phyloP scores from a whole-genome alignment of 2,888 invertebrate genomes.

The Euspilapteryx auroguttella region DNA sequence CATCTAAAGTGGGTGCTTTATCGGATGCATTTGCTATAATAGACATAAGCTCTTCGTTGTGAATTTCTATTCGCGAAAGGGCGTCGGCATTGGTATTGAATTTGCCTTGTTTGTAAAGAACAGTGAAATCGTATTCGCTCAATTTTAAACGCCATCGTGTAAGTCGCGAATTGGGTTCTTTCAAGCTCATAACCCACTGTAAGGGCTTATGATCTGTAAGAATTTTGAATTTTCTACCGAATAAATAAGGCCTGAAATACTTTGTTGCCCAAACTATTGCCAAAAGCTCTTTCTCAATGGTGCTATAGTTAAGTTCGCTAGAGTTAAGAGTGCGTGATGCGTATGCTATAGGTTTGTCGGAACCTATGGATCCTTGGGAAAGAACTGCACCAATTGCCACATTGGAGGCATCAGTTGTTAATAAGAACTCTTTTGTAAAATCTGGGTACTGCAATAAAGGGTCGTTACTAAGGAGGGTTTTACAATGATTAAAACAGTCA shows the following conservation, averaged over 20 bases:
- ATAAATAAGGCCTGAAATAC: constrained; percentile 4
- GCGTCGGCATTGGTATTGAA: too few species aligned
- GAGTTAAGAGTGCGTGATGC: constrained; percentile 9
- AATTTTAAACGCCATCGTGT: constrained; percentile 2
- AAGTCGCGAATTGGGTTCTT: constrained; percentile 1
- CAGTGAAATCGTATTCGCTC: too few species aligned
- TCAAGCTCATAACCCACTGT: background rate
- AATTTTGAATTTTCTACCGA: constrained; percentile 1
- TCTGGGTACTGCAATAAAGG: constrained; percentile 10
- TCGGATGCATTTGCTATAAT: too few species aligned
- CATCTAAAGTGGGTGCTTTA: too few species aligned
- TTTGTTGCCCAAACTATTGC: constrained; percentile 2
- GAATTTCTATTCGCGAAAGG: too few species aligned
- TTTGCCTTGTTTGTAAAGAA: too few species aligned
- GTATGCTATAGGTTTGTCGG: constrained; percentile 10
- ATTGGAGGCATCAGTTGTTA: constrained; percentile 11
- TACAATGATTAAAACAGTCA: constrained; percentile 5
- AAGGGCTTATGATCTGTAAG: constrained; percentile 1
- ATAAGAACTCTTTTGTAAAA: constrained; percentile 8
- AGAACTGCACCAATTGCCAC: constrained; percentile 7
- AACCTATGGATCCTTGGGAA: constrained; percentile 5
- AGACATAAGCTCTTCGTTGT: too few species aligned
- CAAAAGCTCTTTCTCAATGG: constrained; percentile 5
- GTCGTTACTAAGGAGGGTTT: constrained; percentile 6
- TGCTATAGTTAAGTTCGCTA: constrained; percentile 10